Conservation (phyloP, 2,888 invertebrate genomes). For the Pecten maximus region DNA sequence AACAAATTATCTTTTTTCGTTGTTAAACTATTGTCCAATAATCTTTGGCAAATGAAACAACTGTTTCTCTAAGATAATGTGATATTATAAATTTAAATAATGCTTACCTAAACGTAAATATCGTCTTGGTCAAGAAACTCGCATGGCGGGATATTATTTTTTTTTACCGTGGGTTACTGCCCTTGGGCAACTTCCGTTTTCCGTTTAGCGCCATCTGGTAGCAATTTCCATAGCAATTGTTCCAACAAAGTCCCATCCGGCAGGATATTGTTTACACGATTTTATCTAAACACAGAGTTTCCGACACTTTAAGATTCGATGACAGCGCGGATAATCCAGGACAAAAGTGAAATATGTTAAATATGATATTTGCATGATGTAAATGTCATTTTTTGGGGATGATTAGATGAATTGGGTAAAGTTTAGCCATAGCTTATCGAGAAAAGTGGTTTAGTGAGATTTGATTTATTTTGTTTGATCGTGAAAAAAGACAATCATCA, state of each 20-base stretch:
- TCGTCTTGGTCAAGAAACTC: neutral
- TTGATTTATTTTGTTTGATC: neutral
- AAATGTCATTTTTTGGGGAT: neutral
- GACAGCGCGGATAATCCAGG: neutral
- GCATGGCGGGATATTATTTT: slow-evolving; percentile 10
- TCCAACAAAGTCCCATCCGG: slow-evolving; percentile 66
- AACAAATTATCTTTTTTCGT: neutral
- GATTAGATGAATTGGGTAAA: neutral
- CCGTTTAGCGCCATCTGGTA: slow-evolving; percentile 58
- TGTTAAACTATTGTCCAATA: too few relatives aligned
- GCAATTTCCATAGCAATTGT: slow-evolving; percentile 76
- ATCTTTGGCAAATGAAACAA: neutral
- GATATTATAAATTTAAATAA: neutral
- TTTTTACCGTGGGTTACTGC: neutral
- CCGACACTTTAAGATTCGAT: neutral
- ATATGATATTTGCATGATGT: slow-evolving; percentile 1
- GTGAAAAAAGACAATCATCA: slow-evolving; percentile 55
- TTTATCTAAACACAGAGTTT: slow-evolving; percentile 15
- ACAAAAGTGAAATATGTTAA: neutral
- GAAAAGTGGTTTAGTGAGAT: neutral
- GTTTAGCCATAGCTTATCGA: neutral
- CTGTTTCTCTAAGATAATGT: neutral
- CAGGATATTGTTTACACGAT: slow-evolving; percentile 33
- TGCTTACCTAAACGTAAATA: neutral
- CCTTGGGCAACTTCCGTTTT: slow-evolving; percentile 42